Evolutionary conservation across 2,113 vertebrate genomes (phyloP).

Genomic region (Elgaria multicarinata): DNA sequence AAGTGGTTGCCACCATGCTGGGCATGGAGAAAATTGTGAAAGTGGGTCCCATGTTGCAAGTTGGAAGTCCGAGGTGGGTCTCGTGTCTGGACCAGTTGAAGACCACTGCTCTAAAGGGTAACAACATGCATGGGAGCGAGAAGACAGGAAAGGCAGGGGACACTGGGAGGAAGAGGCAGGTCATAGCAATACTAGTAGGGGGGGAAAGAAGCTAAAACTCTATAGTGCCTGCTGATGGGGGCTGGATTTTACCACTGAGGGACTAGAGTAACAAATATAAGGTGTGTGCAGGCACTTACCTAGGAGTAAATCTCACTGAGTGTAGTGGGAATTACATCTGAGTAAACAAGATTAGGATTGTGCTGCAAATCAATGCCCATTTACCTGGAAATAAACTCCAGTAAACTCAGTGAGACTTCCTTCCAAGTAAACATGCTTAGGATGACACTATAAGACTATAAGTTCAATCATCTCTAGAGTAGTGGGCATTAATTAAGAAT

Average conservation of each 20-base stretch:
- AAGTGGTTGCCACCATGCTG: too few relatives aligned
- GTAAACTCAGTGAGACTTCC: background rate
- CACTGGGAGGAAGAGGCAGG: background rate
- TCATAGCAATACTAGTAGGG: too few relatives aligned
- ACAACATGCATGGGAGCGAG: too few relatives aligned
- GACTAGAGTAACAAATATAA: background rate
- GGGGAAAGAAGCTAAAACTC: background rate
- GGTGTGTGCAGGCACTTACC: background rate
- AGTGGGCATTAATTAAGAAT: too few relatives aligned
- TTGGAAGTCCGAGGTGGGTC: too few relatives aligned
- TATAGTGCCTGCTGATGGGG: background rate
- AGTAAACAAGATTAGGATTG: background rate
- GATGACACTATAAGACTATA: background rate
- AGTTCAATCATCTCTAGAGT: background rate
- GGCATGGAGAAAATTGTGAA: too few relatives aligned
- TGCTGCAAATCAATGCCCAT: background rate
- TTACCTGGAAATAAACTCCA: background rate
- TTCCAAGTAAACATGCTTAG: background rate
- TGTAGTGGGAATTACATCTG: background rate
- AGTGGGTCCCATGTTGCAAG: too few relatives aligned
- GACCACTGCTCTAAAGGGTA: background rate
- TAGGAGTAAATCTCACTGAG: background rate
- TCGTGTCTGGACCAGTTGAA: too few relatives aligned
- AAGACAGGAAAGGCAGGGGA: background rate
- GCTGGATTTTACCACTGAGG: too few relatives aligned